Evolutionary conservation across 2,113 vertebrate genomes (phyloP), one percentile per base, ranked within the genome.

Genomic region (Asarcornis scutulata): DNA sequence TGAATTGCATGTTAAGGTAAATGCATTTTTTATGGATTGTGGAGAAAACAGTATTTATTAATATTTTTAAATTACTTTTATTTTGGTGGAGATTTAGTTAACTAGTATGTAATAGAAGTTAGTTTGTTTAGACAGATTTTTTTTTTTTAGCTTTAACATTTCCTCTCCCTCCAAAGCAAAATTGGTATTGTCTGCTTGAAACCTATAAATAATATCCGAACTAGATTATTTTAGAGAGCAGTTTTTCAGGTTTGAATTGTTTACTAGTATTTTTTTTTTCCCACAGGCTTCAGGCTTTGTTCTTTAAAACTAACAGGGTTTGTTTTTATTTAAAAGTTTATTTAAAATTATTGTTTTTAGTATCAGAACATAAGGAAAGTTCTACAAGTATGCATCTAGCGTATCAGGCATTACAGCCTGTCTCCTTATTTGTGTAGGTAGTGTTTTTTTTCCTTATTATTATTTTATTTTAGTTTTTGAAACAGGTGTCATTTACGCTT

Each of bases 1-100:
- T 27, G 97, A 98, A 34, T 98, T 99, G 48, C 98, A 98, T 40
- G 97, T 99, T 96, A 98, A 99, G 99, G 99, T 99, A 98, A 97
- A 82, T 62, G 62, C 23, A 5, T 38, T 46, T 66, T 46, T 66
- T 56, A 78, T 80, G 18, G 2, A 86, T 83, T 80, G 12, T 83
- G 46, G 9, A 44, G 17, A 26, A 77, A 74, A 50, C 7, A 34
- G 0, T 66, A 34, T 69, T 89, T 89, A 20, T 52, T 15, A 34
- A 0, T 69, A 53, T 56, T 64, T 46, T 62, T 40, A 74, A 18
- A 53, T 53, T 94, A 6, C 29, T 23, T 26, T 38, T 40, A 20
- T 13, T 46, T 20, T 17, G 44, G 3, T 58, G 36, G 17, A 60
- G 8, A 16, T 83, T 83, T 23, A 4, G 64, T 32, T 72, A 26